These are phyloP conservation scores for Linnaemya vulpina DNA, from an alignment of 2,888 invertebrate species.

Conservation along the genomic window DNA sequence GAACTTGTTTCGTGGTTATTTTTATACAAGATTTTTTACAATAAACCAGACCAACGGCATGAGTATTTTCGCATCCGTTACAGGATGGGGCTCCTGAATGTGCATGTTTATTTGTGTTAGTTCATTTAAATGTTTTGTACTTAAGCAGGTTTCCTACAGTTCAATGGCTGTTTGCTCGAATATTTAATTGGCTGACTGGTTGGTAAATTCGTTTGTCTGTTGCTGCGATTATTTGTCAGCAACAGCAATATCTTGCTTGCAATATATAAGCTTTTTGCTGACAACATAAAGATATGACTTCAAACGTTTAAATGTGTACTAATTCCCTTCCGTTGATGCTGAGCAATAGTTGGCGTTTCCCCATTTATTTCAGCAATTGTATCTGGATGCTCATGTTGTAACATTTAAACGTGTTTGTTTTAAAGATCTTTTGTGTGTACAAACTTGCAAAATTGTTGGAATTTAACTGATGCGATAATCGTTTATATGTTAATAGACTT, in stretches of 20 bases:
- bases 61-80: no score
- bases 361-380: slow-evolving; percentile 23
- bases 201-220: slow-evolving; percentile 16
- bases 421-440: not conserved
- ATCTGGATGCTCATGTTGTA: not conserved
- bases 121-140: not conserved
- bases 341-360: slow-evolving; percentile 36
- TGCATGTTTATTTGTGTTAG: no score
- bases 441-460: not conserved
- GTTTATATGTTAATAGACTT: slow-evolving; percentile 68
- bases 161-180: slow-evolving; percentile 30
- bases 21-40: no score
- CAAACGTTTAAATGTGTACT: slow-evolving; percentile 35
- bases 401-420: not conserved
- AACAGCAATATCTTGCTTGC: slow-evolving; percentile 59
- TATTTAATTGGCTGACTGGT: slow-evolving; percentile 30
- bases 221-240: slow-evolving; percentile 51
- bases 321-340: slow-evolving; percentile 49
- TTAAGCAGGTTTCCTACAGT: slow-evolving; percentile 4
- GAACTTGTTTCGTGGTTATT: no score
- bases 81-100: no score
- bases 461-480: slow-evolving; percentile 63
- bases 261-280: slow-evolving; percentile 65
- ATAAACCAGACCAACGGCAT: no score
- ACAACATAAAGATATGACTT: slow-evolving; percentile 62